These are phyloP conservation scores for Centruroides sculpturatus DNA, from an alignment of 1,140 invertebrate species.

Conservation along the genomic window DNA sequence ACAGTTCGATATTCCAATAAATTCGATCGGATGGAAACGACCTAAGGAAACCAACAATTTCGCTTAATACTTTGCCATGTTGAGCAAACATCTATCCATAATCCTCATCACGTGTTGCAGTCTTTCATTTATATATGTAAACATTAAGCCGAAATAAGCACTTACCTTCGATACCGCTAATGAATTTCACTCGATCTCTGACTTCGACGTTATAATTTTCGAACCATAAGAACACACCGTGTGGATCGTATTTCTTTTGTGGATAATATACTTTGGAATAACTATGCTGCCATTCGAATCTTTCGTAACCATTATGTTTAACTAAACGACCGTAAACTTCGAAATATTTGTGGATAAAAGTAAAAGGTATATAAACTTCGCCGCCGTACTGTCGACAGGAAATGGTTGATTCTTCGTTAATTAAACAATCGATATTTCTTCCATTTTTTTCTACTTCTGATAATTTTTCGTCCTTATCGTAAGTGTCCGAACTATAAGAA, in stretches of 20 bases:
- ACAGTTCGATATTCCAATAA: no score
- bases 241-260: constrained; percentile 69
- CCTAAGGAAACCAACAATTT: no score
- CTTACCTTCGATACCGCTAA: constrained; percentile 68
- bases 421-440: constrained; percentile 66
- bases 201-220: constrained; percentile 95
- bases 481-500: not conserved
- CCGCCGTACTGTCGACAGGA: constrained; percentile 64
- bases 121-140: no score
- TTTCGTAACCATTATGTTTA: constrained; percentile 19
- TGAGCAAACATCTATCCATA: no score
- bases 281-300: constrained; percentile 88
- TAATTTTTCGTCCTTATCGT: not conserved
- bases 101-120: no score
- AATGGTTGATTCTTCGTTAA: constrained; percentile 76
- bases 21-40: no score
- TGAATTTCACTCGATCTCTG: constrained; percentile 85
- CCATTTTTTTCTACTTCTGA: not conserved
- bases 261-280: constrained; percentile 82
- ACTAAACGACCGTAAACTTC: constrained; percentile 70
- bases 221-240: constrained; percentile 86
- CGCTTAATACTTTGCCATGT: no score
- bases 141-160: no score
- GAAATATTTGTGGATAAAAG: constrained; percentile 85
- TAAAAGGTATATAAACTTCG: constrained; percentile 83